Base-by-base conservation (phyloP, 2,797 vertebrate species). In the Xenopus petersii region DNA sequence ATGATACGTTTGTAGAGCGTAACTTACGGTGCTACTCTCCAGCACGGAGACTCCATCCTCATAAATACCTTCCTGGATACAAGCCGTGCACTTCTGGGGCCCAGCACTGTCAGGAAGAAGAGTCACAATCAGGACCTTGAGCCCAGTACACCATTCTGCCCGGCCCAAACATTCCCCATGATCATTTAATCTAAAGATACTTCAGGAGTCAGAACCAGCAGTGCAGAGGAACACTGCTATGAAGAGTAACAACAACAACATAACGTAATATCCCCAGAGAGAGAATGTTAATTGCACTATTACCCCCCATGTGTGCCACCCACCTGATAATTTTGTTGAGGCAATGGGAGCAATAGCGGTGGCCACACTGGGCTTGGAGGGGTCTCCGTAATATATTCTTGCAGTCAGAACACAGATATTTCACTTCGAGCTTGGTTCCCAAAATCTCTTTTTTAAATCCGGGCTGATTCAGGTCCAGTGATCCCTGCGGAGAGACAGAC, bases 401-500 rank as follows among this genome's bases (percentile, higher is more conserved):
- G 83, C 97, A 99, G 59, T 96, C 94, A 0, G 95, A 95, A 80
- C 97, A 99, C 84, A 97, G 93, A 85, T 99, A 99, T 79, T 99
- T 99, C 82, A 91, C 92, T 81, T 98, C 97, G 82, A 97, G 90
- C 67, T 91, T 93, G 15, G 95, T 92, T 1, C 93, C 94, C 77
- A 99, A 87, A 70, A 98, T 94, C 67, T 89, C 93, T 84, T 89
- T 94, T 7, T 94, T 92, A 79, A 98, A 96, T 46, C 97, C 97
- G 0, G 93, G 93, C 81, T 95, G 91, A 70, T 91, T 92, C 60
- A 93, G 86, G 64, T 88, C 91, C 73, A 91, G 61, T 82, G 97
- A 98, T 75, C 87, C 84, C 1, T 93, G 92, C 26, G 95, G 86
- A 55, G 92, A 95, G 64, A 89, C 88, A 12, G 92, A 91, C 88